Base-by-base conservation (phyloP, 2,888 invertebrate species). In the Chrysolina americana region DNA sequence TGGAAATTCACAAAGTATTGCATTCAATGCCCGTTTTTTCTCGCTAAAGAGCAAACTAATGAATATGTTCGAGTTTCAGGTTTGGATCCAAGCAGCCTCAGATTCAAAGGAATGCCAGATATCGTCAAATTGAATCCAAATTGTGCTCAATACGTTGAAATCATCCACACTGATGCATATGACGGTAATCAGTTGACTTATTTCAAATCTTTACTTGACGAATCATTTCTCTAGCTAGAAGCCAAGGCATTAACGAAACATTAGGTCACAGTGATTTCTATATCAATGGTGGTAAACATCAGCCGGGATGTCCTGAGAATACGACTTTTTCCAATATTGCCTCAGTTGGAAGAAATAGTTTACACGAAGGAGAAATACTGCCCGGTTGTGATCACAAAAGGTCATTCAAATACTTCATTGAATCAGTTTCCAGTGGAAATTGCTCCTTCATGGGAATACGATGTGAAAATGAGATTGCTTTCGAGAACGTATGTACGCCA, bases 51-150 rank as follows among this genome's bases (percentile, higher is more conserved):
- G 8, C 36, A 36, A 36, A 36, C 36, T 36, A 36, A 36, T 36
- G 36, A 0, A 36, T 36, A 6, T 36, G 36, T 36, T 36, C 36
- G 44, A 41, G 62, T 17, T 66, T 28, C 47, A 85, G 91, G 90
- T n/a, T 85, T 92, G 76, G 92, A 92, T 85, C 92, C 92, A 1
- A 91, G 91, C 48, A 90, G 91, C 65, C 90, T 91, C 1, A 89
- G 88, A 81, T 92, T 91, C 83, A 89, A 89, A 76, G 86, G 88
- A 69, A 90, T 90, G 87, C 89, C 90, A n/a, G 79, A 84, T 1
- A 81, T 84, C 21, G 90, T 91, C 0, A 88, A 90, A 59, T 85
- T 92, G 13, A 90, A 91, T 82, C 87, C 88, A 2, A 83, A 85
- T 11, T 91, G 91, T 82, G 92, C 92, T 0, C 81, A 82, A 69